Conservation (phyloP, 2,888 invertebrate species). For the Incurvaria masculella region DNA sequence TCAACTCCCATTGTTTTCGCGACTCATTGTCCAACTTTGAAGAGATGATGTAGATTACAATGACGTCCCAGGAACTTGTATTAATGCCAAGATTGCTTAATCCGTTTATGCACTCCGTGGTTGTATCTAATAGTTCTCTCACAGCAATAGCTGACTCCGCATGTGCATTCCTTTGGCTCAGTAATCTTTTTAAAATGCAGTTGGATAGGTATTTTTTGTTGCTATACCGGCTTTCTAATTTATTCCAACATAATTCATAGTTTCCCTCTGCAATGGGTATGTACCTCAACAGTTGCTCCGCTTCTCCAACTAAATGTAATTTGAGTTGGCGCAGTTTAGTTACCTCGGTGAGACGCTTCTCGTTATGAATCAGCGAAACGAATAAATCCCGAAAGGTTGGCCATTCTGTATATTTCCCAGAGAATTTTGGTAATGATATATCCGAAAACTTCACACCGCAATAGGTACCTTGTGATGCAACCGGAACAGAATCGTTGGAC, state of each 20-base stretch:
- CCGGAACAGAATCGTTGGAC: too few relatives aligned
- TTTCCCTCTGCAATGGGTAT: background rate
- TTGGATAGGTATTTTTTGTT: conserved; percentile 3
- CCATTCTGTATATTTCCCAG: conserved; percentile 6
- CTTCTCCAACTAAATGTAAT: conserved; percentile 3
- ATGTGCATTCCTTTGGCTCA: background rate
- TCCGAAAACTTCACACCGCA: too few relatives aligned
- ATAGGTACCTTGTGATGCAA: too few relatives aligned
- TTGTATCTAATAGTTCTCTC: background rate
- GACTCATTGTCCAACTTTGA: conserved; percentile 3
- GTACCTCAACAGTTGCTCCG: background rate
- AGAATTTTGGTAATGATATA: conserved; percentile 1
- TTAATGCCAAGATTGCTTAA: background rate
- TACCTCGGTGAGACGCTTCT: conserved; percentile 1
- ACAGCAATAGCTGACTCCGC: background rate
- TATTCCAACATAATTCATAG: conserved; percentile 4
- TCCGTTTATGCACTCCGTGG: background rate
- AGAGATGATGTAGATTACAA: conserved; percentile 3
- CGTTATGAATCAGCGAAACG: conserved; percentile 4
- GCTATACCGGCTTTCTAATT: conserved; percentile 1
- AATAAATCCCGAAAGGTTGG: conserved; percentile 6
- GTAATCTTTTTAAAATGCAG: conserved; percentile 1
- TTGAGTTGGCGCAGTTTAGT: conserved; percentile 4
- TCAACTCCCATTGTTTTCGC: background rate
- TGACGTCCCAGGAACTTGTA: conserved; percentile 3